Evolutionary conservation across 2,888 invertebrate species (phyloP), one percentile per base, ranked within the genome.

Genomic region (Hydriomena furcata): DNA sequence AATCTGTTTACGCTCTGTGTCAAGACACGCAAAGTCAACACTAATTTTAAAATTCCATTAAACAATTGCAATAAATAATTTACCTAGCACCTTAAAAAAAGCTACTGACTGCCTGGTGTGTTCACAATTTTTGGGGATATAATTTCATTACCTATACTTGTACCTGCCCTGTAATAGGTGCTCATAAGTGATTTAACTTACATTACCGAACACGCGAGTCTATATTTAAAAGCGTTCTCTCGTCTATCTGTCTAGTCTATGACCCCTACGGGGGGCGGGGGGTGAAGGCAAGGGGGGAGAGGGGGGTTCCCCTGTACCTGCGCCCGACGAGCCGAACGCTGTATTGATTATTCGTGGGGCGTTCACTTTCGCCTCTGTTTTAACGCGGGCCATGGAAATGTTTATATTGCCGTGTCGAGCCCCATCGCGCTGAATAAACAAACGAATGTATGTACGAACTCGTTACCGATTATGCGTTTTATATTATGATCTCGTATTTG

Each of bases 291-390:
- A 58, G 61, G 61, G 57, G 68, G 61, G 58, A 52, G 58, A 70
- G 63, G 69, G 69, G 4, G 4, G 17, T 17, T 68, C 73, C 66
- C 61, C 58, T 69, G 74, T 82, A 86, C 84, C 87, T 85, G 86
- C 85, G 86, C 83, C 79, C 76, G 73, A 68, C 70, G 72, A 61
- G 65, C 65, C 67, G 50, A 55, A 56, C 70, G 68, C 65, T 55
- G 71, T 75, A 75, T 75, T 72, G 74, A 75, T 75, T 75, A 74
- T 73, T 69, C 70, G 52, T 12, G 27, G 76, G 76, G 69, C 82
- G 85, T 84, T 87, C 87, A 88, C 88, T 88, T 89, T 88, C 88
- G 81, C 85, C 86, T 83, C 81, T 86, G 87, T 88, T 89, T 87
- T 88, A 89, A 88, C 86, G 82, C 75, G 74, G 71, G 79, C 84